Percentiles rank a stretch among this genome's conserved stretches.
These are phyloP conservation scores for Hemaris fuciformis DNA, from an alignment of 2,888 invertebrate species.

Conservation along the genomic window DNA sequence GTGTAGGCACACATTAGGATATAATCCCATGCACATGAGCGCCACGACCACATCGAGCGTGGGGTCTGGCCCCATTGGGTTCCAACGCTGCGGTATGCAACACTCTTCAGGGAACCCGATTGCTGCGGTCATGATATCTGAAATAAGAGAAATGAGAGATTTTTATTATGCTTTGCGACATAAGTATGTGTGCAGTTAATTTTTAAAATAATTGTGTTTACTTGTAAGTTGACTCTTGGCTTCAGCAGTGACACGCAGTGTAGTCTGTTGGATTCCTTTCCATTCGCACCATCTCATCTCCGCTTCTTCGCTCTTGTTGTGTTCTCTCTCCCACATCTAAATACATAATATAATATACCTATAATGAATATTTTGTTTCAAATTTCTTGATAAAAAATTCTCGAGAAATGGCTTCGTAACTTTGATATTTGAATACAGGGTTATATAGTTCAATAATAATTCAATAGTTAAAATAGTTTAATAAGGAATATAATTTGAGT, in stretches of 20 bases:
- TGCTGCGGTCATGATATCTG: conserved; percentile 83
- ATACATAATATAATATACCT: too few species aligned
- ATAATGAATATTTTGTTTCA: too few species aligned
- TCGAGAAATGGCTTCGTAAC: too few species aligned
- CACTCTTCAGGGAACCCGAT: conserved; percentile 95
- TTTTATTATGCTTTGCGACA: too few species aligned
- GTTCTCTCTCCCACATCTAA: conserved; percentile 87
- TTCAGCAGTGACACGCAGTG: conserved; percentile 94
- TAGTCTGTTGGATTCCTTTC: conserved; percentile 94
- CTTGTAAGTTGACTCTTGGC: conserved; percentile 87
- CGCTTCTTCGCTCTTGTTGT: conserved; percentile 85
- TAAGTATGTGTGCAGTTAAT: too few species aligned
- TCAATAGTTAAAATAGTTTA: background rate
- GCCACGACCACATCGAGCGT: conserved; percentile 91
- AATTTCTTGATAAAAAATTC: too few species aligned
- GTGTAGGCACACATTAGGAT: conserved; percentile 98
- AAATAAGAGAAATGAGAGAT: conserved; percentile 73
- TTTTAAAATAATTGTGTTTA: too few species aligned
- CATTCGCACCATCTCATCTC: conserved; percentile 94
- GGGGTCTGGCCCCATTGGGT: conserved; percentile 89
- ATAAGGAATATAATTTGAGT: too few species aligned
- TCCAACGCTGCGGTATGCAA: conserved; percentile 87
- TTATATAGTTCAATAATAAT: too few species aligned
- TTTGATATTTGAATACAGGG: too few species aligned
- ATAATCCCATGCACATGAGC: conserved; percentile 93